Base-by-base conservation (phyloP, 2,797 vertebrate genomes). In the Typhlichthys subterraneus region DNA sequence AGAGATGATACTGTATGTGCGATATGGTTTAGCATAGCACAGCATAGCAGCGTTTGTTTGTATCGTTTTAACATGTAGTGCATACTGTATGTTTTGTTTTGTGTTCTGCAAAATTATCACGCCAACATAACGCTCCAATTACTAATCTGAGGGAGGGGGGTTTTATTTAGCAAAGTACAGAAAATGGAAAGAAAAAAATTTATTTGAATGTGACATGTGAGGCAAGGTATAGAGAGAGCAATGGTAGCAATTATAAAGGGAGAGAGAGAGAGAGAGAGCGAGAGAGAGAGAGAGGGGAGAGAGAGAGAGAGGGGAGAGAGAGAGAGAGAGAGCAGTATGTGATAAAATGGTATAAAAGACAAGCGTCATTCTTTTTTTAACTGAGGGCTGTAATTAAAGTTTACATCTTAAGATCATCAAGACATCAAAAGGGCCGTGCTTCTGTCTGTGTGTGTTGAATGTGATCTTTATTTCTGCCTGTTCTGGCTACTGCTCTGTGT, bases 301-400 rank as follows among this genome's bases (percentile, higher is more conserved):
- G 17, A 56, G 57, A 50, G 50, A 69, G 59, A 79, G 72, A 68
- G 75, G 15, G 1, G 15, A 17, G 15, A 17, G 15, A 79, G 72
- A 80, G 69, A 67, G 57, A 42, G 48, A 67, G 63, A 48, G 38
- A 57, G 64, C 58, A 19, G 38, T 45, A 7, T 12, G 72, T 79
- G 62, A 74, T 53, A 63, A 33, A 58, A 42, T 8, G 1, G 17
- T 5, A 57, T 17, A 53, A 50, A 45, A 61, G 60, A 63, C 67
- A 66, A 77, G 33, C 52, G 70, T 54, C 72, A 61, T 56, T 75
- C 61, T 50, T 52, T 33, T 75, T 85, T 85, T 83, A 85, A 85
- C 77, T 64, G 81, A 68, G 46, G 60, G 72, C 69, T 85, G 72
- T 69, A 90, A 90, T 91, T 89, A 88, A 81, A 63, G 78, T 59